Percentiles rank a stretch among this genome's conserved stretches.
phyloP scores from a whole-genome alignment of 2,113 vertebrate species.

The Lonchura striata region DNA sequence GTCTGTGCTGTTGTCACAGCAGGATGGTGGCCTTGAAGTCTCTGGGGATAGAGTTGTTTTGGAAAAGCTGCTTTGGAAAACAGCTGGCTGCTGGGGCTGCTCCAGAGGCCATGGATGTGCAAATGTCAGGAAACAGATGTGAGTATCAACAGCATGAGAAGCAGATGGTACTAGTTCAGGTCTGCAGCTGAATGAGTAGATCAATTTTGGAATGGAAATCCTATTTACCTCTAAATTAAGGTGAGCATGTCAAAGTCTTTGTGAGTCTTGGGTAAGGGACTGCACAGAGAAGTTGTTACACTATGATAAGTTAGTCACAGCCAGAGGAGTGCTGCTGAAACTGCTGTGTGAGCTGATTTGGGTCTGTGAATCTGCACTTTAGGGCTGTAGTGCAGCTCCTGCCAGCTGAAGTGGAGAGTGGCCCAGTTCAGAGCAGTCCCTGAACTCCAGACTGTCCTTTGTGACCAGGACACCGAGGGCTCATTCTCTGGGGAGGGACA shows the following conservation, averaged over 20 bases:
- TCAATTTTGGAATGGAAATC: not conserved
- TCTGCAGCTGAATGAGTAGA: not conserved
- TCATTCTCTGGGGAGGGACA: not conserved
- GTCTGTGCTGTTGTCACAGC: not conserved
- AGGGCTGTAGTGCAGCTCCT: not conserved
- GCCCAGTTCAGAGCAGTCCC: not conserved
- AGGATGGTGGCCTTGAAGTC: not conserved
- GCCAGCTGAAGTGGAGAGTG: not conserved
- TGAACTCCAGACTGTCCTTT: not conserved
- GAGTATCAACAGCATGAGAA: not conserved
- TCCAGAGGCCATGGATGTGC: not conserved
- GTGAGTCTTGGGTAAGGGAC: not conserved
- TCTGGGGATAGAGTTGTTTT: not conserved
- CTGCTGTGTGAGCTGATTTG: not conserved
- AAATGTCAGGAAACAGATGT: not conserved
- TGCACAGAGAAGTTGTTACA: not conserved
- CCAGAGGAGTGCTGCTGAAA: not conserved
- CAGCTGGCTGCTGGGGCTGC: not conserved
- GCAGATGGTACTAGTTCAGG: not conserved
- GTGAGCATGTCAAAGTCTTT: rapidly evolving
- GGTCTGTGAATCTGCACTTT: not conserved
- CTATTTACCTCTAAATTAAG: not conserved
- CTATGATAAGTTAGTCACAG: too few species aligned
- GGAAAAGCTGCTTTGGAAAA: slow-evolving; percentile 6
- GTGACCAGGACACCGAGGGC: not conserved